Conservation (phyloP, 30 jellyfish, hydroid and myxozoan genomes). For the Sanderia malayensis region DNA sequence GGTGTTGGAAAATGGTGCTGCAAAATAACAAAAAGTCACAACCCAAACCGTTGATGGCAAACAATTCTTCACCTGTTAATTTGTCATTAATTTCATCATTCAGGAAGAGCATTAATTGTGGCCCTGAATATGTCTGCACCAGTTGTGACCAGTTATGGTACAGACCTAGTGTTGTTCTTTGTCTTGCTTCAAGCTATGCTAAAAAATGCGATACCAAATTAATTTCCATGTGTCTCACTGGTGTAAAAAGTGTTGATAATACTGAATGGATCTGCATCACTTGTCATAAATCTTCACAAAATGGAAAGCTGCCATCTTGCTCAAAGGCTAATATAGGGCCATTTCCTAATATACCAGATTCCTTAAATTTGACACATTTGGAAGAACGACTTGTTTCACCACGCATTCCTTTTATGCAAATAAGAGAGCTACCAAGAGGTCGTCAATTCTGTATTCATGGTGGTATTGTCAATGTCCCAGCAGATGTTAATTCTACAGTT, state of each 20-base stretch:
- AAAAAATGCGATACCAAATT: background rate
- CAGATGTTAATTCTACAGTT: conserved; percentile 25
- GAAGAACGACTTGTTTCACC: conserved; percentile 47
- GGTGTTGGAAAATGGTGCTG: too few species aligned
- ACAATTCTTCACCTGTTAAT: too few species aligned
- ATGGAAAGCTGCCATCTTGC: conserved; percentile 15
- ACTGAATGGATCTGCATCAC: conserved; percentile 24
- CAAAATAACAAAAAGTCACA: too few species aligned
- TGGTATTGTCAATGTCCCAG: conserved; percentile 51
- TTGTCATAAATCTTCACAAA: background rate
- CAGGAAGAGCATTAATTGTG: too few species aligned
- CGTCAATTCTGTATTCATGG: conserved; percentile 47
- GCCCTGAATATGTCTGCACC: conserved; percentile 35
- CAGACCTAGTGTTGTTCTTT: conserved; percentile 3
- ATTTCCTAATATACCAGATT: conserved; percentile 24
- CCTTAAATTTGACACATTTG: conserved; percentile 1
- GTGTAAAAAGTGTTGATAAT: background rate
- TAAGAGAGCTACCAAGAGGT: conserved; percentile 42
- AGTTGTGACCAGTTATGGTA: conserved; percentile 33
- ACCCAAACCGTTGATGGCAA: too few species aligned
- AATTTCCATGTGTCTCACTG: too few species aligned
- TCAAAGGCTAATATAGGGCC: conserved; percentile 11
- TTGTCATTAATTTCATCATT: too few species aligned
- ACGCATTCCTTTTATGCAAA: conserved; percentile 44
- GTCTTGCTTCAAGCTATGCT: background rate